Evolutionary conservation across 2,113 vertebrate species (phyloP), one percentile per base, ranked within the genome.

Genomic region (Sphaerodactylus townsendi): DNA sequence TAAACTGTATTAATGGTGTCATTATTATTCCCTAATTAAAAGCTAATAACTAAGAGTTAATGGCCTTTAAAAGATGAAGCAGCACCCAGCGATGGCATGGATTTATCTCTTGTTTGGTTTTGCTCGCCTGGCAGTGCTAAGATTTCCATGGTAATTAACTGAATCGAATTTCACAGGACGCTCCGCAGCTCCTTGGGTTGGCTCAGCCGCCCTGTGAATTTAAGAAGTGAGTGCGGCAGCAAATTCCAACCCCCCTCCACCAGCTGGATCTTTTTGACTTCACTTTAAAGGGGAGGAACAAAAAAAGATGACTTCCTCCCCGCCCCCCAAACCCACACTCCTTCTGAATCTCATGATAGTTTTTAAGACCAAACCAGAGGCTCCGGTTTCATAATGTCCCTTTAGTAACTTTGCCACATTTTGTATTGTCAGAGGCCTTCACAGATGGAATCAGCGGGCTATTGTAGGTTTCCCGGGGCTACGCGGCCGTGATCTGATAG

Each of bases 1-100:
- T 95, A 94, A 94, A 94, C 85, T 50, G 79, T 95, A 96, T 96
- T 95, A 96, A 96, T 94, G 95, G 94, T 93, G 92, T 94, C 94
- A 89, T 96, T 94, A 95, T 96, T 94, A 95, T 94, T 93, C 92
- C 89, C 95, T 96, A 96, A 96, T 96, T 96, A 96, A 95, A 96
- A 96, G 95, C 96, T 96, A 95, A 96, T 96, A 95, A 95, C 88
- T 65, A 94, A 92, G 93, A 96, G 94, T 95, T 96, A 96, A 96
- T 96, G 96, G 95, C 91, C 94, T 96, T 94, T 96, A 94, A 96
- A 95, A 94, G 93, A 96, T 92, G 93, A 92, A 94, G 94, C 94
- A 17, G 88, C 2, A 0, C 86, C n/a, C 23, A 44, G 53, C 30
- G 2, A 1, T 90, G 92, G 90, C 80, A 87, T 86, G 96, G 95